Conservation (phyloP, 2,797 vertebrate genomes). For the Sarcoramphus papa region DNA sequence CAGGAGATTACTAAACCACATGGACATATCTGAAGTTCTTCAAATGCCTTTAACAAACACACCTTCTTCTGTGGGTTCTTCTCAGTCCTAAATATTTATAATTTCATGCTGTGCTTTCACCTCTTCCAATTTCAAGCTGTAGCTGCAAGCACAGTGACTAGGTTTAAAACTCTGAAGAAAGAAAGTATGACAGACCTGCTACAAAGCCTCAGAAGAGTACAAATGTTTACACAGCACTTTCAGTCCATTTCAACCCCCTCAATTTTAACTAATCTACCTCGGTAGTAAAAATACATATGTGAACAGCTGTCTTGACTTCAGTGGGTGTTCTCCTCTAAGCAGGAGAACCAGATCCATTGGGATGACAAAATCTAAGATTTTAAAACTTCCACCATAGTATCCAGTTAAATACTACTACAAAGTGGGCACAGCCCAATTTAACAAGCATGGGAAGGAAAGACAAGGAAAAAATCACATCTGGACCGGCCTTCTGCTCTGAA, state of each 20-base stretch:
- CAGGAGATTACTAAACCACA: background rate
- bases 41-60: slow-evolving; percentile 21
- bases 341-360: background rate
- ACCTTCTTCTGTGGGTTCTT: background rate
- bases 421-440: background rate
- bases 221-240: background rate
- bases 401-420: background rate
- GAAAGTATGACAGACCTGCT: background rate
- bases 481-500: background rate
- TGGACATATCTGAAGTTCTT: slow-evolving; percentile 20
- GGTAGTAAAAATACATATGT: background rate
- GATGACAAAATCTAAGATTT: background rate
- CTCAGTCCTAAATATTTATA: slow-evolving; percentile 21
- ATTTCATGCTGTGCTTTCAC: background rate
- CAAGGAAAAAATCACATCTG: background rate
- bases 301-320: background rate
- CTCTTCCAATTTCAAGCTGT: background rate
- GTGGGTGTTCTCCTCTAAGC: background rate
- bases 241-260: background rate
- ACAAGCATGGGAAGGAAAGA: background rate
- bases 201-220: background rate
- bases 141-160: background rate
- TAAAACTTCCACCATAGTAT: background rate
- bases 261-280: background rate
- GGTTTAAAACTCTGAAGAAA: background rate